A percentile compares a stretch with the other conserved stretches of the same genome.
Conservation (phyloP, 2,113 vertebrate species). For the Hylia prasina region DNA sequence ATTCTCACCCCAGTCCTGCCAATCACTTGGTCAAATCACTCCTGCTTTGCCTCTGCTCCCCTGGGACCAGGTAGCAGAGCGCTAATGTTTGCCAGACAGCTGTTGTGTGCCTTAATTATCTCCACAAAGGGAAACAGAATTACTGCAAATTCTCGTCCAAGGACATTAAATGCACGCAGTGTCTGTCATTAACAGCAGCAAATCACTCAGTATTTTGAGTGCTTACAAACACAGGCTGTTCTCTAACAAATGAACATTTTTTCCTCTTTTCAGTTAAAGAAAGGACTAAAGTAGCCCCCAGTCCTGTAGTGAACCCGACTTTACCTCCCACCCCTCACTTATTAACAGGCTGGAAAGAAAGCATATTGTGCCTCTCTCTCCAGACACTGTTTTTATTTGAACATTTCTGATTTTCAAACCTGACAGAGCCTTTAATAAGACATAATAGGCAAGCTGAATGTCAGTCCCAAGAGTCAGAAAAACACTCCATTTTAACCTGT, state of each 20-base stretch:
- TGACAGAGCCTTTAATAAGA: constrained; percentile 48
- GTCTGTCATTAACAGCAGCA: neutral
- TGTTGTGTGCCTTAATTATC: constrained; percentile 9
- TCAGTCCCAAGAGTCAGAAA: constrained; percentile 34
- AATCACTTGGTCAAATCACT: neutral
- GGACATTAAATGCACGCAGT: neutral
- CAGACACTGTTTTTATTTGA: constrained; percentile 44
- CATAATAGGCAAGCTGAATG: constrained; percentile 30
- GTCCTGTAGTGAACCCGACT: neutral
- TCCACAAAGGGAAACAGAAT: constrained; percentile 19
- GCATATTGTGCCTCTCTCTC: neutral
- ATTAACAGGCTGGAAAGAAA: neutral
- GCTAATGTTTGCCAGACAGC: neutral
- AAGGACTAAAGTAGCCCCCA: neutral
- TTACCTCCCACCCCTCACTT: neutral
- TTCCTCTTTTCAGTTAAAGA: neutral
- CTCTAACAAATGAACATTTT: neutral
- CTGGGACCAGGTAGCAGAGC: neutral
- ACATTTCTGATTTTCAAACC: constrained; percentile 10
- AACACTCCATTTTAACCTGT: constrained; percentile 19
- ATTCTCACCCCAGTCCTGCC: neutral
- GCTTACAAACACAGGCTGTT: neutral
- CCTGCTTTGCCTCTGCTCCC: neutral
- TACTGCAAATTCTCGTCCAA: neutral
- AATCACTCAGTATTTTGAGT: neutral